Conservation (phyloP, 2,113 vertebrate genomes). For the Trachemys scripta region DNA sequence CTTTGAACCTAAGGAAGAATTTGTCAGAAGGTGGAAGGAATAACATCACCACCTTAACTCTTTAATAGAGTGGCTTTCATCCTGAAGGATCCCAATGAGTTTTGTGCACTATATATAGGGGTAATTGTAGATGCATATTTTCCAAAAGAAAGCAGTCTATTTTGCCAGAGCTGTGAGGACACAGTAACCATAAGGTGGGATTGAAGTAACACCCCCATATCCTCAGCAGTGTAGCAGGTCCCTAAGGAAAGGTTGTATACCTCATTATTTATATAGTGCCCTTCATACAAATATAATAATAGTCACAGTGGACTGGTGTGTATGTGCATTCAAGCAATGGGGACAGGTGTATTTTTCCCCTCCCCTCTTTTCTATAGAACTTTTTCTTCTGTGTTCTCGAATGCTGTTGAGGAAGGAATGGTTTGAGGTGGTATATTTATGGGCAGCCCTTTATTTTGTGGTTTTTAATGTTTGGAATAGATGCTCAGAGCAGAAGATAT, state of each 20-base stretch:
- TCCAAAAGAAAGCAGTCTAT: accelerated
- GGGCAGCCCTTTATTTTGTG: not conserved
- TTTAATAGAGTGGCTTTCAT: not conserved
- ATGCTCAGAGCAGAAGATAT: not conserved
- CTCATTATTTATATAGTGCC: not conserved
- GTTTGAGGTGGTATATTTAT: not conserved
- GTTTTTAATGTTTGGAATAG: not conserved
- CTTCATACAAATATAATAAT: not conserved
- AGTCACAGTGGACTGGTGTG: not conserved
- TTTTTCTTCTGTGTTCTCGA: not conserved
- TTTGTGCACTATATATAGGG: not conserved
- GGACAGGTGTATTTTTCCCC: not conserved
- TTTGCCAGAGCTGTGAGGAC: not conserved
- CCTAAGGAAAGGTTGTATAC: accelerated
- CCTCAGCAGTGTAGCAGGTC: accelerated
- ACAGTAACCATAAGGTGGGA: accelerated
- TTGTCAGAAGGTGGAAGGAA: not conserved
- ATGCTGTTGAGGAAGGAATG: not conserved
- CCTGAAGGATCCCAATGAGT: not conserved
- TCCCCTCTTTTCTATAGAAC: not conserved
- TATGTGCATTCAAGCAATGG: not conserved
- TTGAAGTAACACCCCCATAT: accelerated
- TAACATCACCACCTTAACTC: not conserved
- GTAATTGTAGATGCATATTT: not conserved
- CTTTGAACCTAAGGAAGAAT: not conserved